Evolutionary conservation across 2,113 vertebrate genomes (phyloP).

Genomic region (Gulo gulo): DNA sequence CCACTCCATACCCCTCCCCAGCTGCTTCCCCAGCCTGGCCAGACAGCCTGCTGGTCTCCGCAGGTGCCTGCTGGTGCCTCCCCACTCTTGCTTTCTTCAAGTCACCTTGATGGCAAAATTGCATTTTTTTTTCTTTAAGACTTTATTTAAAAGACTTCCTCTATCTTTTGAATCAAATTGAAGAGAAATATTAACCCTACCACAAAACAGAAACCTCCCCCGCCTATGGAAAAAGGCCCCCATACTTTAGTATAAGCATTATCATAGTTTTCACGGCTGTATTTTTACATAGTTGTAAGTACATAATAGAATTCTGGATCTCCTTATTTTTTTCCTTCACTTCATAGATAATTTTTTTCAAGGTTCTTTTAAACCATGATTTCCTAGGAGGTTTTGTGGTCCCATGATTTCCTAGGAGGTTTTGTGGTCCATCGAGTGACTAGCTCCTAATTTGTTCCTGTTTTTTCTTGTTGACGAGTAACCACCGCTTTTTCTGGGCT

Average conservation of each 20-base stretch:
- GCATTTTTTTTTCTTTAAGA: neutral
- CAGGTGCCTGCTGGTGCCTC: neutral
- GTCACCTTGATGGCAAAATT: neutral
- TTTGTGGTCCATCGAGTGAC: neutral
- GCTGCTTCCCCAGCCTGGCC: no score
- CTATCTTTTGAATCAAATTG: neutral
- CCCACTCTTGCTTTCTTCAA: neutral
- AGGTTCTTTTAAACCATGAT: neutral
- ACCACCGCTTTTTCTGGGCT: neutral
- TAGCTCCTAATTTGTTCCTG: neutral
- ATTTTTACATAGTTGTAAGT: neutral
- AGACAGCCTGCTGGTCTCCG: neutral
- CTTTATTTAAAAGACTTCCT: neutral
- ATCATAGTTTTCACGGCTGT: neutral
- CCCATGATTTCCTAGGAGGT: neutral
- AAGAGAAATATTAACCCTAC: neutral
- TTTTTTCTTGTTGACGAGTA: neutral
- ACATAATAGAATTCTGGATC: neutral
- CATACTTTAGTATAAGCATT: neutral
- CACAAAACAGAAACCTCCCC: neutral
- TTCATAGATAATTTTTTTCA: neutral
- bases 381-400: neutral
- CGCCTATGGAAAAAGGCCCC: neutral
- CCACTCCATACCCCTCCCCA: fast-evolving
- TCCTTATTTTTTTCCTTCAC: neutral